These are phyloP conservation scores for Drosophila fungiperda DNA, from an alignment of 2,888 invertebrate species.

Conservation along the genomic window DNA sequence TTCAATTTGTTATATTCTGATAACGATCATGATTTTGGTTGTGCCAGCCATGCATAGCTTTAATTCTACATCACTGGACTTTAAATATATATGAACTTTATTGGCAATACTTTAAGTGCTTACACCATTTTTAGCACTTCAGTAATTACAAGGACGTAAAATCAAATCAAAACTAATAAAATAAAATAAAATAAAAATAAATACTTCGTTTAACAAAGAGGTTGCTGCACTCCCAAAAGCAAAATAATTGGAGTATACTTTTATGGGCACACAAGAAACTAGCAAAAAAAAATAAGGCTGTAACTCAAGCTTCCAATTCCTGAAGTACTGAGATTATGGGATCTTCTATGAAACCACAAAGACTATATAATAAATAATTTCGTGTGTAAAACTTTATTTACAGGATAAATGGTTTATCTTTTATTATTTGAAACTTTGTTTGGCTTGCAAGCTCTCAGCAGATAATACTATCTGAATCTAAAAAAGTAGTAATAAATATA, in stretches of 20 bases:
- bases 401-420: not conserved
- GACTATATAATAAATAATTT: too few relatives aligned
- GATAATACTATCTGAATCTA: not conserved
- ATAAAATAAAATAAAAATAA: not conserved
- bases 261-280: not conserved
- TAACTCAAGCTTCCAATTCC: not conserved
- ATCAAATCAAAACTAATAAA: not conserved
- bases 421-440: not conserved
- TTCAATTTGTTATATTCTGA: slow-evolving; percentile 14
- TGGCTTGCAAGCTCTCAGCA: not conserved
- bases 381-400: not conserved
- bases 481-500: not conserved
- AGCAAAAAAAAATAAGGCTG: not conserved
- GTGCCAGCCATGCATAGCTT: not conserved
- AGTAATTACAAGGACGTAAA: not conserved
- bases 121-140: not conserved
- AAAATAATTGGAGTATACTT: not conserved
- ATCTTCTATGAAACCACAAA: not conserved
- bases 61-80: not conserved
- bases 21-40: slow-evolving; percentile 12
- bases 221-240: not conserved
- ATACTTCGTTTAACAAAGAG: not conserved
- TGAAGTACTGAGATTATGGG: not conserved
- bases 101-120: not conserved
- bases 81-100: too few relatives aligned